A percentile compares a stretch with the other conserved stretches of the same genome.
These are phyloP conservation scores for Otolemur crassicaudatus DNA, from an alignment of 2,797 vertebrate genomes.

Conservation along the genomic window DNA sequence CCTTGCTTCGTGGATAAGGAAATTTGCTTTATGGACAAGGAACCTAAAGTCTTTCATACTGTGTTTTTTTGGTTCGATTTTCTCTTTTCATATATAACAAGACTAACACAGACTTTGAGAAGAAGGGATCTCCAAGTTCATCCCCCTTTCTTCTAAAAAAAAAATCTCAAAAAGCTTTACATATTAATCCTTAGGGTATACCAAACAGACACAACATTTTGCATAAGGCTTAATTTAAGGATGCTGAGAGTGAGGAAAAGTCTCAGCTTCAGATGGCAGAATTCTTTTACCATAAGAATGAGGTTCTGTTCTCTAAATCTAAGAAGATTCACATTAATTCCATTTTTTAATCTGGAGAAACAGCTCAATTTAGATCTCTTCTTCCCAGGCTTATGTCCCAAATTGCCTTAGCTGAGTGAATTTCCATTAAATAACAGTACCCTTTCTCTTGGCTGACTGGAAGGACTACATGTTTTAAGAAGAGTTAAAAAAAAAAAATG, in stretches of 20 bases:
- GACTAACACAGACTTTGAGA: conserved; percentile 42
- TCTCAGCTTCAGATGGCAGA: conserved; percentile 34
- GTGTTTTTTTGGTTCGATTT: conserved; percentile 39
- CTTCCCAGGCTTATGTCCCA: background rate
- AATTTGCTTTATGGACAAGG: background rate
- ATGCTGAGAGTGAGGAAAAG: conserved; percentile 44
- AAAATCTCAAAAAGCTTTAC: conserved; percentile 16
- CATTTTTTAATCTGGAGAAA: conserved; percentile 65
- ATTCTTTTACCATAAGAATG: conserved; percentile 43
- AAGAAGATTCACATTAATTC: conserved; percentile 66
- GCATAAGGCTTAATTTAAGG: conserved; percentile 57
- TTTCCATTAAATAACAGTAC: conserved; percentile 66
- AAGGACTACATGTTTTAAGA: conserved; percentile 49
- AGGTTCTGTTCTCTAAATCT: conserved; percentile 52
- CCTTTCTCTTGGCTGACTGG: conserved; percentile 29
- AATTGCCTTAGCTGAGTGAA: conserved; percentile 36
- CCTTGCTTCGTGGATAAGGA: conserved; percentile 37
- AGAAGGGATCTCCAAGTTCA: conserved; percentile 25
- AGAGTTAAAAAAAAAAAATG: background rate
- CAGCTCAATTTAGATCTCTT: conserved; percentile 35
- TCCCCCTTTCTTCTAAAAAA: background rate
- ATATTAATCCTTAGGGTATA: conserved; percentile 1
- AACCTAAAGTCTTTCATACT: conserved; percentile 29
- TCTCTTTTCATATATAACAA: conserved; percentile 37
- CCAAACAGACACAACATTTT: conserved; percentile 32